Evolutionary conservation across 2,888 invertebrate species (phyloP).

Genomic region (Dyspetes luteomarginatus): DNA sequence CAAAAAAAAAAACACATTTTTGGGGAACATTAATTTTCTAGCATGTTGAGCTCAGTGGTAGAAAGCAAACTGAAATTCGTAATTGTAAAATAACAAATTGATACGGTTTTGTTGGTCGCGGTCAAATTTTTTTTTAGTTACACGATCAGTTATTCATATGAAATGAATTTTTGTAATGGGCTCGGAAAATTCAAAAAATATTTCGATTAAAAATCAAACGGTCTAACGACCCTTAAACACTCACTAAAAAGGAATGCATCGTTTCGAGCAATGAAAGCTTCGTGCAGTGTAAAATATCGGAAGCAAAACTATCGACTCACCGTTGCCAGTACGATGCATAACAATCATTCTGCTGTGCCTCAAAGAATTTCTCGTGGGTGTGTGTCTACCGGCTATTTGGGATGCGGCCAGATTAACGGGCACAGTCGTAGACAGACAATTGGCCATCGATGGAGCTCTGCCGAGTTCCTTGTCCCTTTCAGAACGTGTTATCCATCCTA

Average conservation of each 20-base stretch:
- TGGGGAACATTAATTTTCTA: no score
- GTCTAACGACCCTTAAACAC: not conserved
- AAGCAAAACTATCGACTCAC: constrained; percentile 78
- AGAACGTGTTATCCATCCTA: constrained; percentile 73
- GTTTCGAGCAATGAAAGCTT: not conserved
- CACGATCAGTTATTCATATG: no score
- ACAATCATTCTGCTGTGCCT: constrained; percentile 89
- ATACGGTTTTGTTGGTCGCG: no score
- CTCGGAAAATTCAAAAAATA: no score
- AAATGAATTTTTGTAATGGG: no score
- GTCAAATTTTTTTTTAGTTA: no score
- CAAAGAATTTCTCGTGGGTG: constrained; percentile 88
- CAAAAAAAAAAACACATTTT: not conserved
- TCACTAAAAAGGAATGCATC: not conserved
- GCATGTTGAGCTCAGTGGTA: no score
- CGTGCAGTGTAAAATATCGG: not conserved
- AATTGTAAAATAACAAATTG: no score
- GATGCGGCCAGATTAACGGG: constrained; percentile 88
- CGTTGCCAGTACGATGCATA: constrained; percentile 86
- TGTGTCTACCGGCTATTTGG: constrained; percentile 87
- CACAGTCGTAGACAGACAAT: constrained; percentile 87
- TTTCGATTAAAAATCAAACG: no score
- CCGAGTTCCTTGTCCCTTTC: constrained; percentile 77
- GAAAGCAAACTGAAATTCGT: no score
- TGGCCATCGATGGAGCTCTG: constrained; percentile 84